These are phyloP conservation scores for Spodoptera picta DNA, from an alignment of 2,888 invertebrate genomes.

Conservation along the genomic window DNA sequence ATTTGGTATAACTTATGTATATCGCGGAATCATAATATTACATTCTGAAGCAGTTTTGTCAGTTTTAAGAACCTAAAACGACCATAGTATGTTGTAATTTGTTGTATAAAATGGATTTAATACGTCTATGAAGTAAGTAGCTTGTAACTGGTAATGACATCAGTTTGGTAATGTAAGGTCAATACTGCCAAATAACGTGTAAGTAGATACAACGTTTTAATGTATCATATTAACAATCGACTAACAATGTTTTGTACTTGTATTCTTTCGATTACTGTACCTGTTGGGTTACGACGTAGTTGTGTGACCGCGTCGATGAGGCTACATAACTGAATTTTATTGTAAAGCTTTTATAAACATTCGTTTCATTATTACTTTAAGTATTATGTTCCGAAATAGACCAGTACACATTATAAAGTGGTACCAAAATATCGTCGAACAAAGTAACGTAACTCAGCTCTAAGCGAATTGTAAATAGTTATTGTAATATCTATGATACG, in stretches of 20 bases:
- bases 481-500: conserved; percentile 78
- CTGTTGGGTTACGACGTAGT: conserved; percentile 59
- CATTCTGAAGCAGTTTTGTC: conserved; percentile 69
- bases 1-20: conserved; percentile 71
- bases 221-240: conserved; percentile 70
- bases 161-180: conserved; percentile 79
- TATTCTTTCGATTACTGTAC: conserved; percentile 68
- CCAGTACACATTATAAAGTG: conserved; percentile 56
- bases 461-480: conserved; percentile 84
- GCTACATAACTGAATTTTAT: conserved; percentile 60
- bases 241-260: conserved; percentile 81
- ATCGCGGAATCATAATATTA: conserved; percentile 66
- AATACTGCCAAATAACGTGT: conserved; percentile 85
- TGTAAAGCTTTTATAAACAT: conserved; percentile 52
- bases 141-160: conserved; percentile 73
- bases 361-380: conserved; percentile 33
- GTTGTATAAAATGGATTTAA: conserved; percentile 77
- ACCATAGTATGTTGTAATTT: conserved; percentile 79
- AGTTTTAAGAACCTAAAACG: conserved; percentile 65
- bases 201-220: conserved; percentile 85
- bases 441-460: conserved; percentile 68
- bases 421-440: conserved; percentile 75
- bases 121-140: conserved; percentile 77
- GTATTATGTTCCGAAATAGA: conserved; percentile 41
- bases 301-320: conserved; percentile 53